phyloP scores from a whole-genome alignment of 2,113 vertebrate species.

The Propithecus coquereli region DNA sequence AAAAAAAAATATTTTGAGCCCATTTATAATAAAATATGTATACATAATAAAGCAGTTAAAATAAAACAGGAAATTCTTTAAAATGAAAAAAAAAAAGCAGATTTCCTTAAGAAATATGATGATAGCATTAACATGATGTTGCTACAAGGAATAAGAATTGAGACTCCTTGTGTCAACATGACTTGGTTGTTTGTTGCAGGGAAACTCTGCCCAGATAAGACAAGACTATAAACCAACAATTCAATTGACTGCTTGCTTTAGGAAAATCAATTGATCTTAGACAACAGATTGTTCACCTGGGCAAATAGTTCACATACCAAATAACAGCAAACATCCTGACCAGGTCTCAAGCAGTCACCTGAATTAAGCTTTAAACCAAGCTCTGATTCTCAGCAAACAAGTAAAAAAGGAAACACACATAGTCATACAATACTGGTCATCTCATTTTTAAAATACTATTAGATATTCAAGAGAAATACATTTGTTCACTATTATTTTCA shows the following conservation, averaged over 20 bases:
- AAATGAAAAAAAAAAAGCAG: neutral
- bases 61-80: neutral
- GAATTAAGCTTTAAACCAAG: neutral
- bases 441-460: neutral
- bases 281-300: neutral
- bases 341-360: neutral
- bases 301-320: neutral
- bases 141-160: neutral
- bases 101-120: neutral
- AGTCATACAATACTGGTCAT: neutral
- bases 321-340: neutral
- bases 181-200: neutral
- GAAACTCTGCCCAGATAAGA: neutral
- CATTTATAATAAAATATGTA: neutral
- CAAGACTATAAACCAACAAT: neutral
- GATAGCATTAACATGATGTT: neutral
- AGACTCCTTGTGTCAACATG: neutral
- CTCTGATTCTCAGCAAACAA: neutral
- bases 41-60: neutral
- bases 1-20: neutral
- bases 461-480: neutral
- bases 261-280: neutral
- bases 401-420: neutral
- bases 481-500: neutral
- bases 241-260: neutral